Evolutionary conservation across 2,113 vertebrate genomes (phyloP).

Genomic region (Columbina picui): DNA sequence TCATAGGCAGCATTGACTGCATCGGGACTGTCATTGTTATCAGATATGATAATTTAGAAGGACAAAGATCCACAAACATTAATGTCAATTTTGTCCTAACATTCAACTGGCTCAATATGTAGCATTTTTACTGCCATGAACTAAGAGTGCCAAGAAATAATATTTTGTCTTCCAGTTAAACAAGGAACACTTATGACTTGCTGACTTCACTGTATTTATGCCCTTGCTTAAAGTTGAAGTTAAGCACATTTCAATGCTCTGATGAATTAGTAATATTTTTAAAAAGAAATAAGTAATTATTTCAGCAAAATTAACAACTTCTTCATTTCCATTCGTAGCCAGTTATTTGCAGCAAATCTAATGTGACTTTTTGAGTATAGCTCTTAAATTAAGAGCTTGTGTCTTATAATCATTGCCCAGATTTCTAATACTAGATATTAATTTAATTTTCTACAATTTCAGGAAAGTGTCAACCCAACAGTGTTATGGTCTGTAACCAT

Average conservation of each 20-base stretch:
- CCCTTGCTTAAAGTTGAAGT: not conserved
- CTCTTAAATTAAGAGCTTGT: not conserved
- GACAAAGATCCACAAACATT: not conserved
- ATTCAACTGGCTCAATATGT: not conserved
- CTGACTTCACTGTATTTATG: not conserved
- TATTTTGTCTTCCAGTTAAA: not conserved
- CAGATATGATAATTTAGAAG: not conserved
- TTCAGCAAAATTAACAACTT: not conserved
- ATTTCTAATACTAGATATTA: not conserved
- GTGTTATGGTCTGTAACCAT: not conserved
- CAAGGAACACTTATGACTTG: not conserved
- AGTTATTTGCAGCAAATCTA: not conserved
- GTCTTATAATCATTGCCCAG: not conserved
- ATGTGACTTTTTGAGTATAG: not conserved
- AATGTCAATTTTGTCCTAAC: not conserved
- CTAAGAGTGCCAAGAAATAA: not conserved
- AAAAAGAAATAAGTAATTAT: not conserved
- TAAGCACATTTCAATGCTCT: not conserved
- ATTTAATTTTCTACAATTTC: not conserved
- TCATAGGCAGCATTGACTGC: not conserved
- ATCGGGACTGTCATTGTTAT: not conserved
- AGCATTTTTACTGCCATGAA: not conserved
- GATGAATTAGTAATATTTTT: not conserved
- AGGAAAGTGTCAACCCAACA: not conserved
- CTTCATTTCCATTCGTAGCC: not conserved